Evolutionary conservation across 2,888 invertebrate genomes (phyloP).

Genomic region (Drosophila anomalipes): DNA sequence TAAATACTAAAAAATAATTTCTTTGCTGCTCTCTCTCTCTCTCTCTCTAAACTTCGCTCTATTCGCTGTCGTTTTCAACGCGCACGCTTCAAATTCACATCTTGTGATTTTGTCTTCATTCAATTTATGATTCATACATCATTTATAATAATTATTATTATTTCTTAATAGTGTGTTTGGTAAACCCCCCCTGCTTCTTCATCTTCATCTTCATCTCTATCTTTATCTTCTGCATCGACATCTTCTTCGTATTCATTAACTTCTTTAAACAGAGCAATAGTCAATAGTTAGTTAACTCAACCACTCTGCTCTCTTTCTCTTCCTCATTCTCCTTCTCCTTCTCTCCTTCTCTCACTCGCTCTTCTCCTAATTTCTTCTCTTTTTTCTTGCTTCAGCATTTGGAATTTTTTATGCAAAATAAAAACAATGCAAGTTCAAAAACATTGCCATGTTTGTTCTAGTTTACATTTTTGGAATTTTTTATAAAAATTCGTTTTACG

Average conservation of each 20-base stretch:
- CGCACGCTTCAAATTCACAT: constrained; percentile 65
- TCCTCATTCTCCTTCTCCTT: constrained; percentile 2
- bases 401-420: constrained; percentile 61
- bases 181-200: constrained; percentile 36
- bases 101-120: constrained; percentile 37
- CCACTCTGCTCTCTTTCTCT: constrained; percentile 40
- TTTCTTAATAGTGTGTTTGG: constrained; percentile 40
- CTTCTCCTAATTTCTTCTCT: constrained; percentile 2
- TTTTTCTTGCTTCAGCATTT: constrained; percentile 64
- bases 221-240: background rate
- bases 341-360: background rate
- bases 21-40: constrained; percentile 34
- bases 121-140: constrained; percentile 12
- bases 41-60: constrained; percentile 29
- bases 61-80: constrained; percentile 65
- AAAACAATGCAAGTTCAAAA: constrained; percentile 53
- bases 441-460: constrained; percentile 43
- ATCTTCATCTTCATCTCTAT: constrained; percentile 12
- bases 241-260: constrained; percentile 8
- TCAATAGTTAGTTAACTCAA: constrained; percentile 58
- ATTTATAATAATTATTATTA: constrained; percentile 41
- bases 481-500: constrained; percentile 73
- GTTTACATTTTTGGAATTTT: constrained; percentile 59
- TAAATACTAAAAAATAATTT: constrained; percentile 84
- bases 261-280: constrained; percentile 44